These are phyloP conservation scores for Podiceps cristatus DNA, from an alignment of 2,113 vertebrate species.

Conservation along the genomic window DNA sequence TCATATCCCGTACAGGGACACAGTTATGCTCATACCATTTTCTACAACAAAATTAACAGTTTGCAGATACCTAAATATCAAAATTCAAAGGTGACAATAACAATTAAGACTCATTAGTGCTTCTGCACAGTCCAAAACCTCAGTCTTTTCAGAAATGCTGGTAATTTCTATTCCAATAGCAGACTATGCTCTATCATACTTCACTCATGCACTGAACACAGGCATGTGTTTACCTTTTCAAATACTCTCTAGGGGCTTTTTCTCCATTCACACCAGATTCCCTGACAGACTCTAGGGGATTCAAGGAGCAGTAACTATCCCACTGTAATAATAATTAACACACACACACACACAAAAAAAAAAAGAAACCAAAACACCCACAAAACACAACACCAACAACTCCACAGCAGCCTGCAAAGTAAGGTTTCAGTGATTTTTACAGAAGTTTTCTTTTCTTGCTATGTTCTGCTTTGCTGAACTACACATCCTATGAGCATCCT, in stretches of 20 bases:
- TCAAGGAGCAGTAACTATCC: not conserved
- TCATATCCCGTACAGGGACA: not conserved
- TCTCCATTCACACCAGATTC: not conserved
- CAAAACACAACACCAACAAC: too few species aligned
- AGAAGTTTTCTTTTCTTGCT: not conserved
- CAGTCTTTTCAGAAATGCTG: not conserved
- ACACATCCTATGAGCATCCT: not conserved
- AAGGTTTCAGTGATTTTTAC: not conserved
- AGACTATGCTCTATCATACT: not conserved
- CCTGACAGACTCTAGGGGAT: not conserved
- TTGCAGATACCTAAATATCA: not conserved
- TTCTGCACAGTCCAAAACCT: not conserved
- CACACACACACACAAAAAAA: not conserved
- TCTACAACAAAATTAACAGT: not conserved
- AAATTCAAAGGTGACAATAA: not conserved
- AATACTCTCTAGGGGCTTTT: not conserved
- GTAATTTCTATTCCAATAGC: not conserved
- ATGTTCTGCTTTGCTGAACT: not conserved
- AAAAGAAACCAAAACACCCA: not conserved
- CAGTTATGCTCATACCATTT: not conserved
- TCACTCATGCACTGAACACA: not conserved
- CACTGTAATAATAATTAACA: not conserved
- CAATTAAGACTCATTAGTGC: not conserved
- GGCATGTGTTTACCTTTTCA: not conserved
- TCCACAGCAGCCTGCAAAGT: not conserved